Evolutionary conservation across 2,113 vertebrate species (phyloP).

Genomic region (Rhinichthys klamathensis): DNA sequence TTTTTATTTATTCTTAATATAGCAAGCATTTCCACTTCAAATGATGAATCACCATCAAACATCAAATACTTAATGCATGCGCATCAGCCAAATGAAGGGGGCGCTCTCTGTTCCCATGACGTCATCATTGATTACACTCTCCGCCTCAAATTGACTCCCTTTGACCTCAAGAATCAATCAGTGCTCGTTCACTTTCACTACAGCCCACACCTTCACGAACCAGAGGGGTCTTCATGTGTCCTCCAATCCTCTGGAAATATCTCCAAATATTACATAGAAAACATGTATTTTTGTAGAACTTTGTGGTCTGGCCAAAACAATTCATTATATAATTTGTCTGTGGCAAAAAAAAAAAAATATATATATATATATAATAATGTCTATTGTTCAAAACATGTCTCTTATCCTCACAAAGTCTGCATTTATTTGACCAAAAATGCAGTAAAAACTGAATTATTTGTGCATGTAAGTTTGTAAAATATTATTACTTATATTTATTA

Average conservation of each 20-base stretch:
- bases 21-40: neutral
- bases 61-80: neutral
- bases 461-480: too few relatives aligned
- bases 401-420: too few relatives aligned
- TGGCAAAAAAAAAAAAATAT: too few relatives aligned
- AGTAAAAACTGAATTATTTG: too few relatives aligned
- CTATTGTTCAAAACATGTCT: too few relatives aligned
- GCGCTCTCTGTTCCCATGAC: neutral
- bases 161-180: slow-evolving; percentile 9
- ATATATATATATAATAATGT: too few relatives aligned
- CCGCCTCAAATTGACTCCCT: neutral
- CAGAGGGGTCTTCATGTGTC: neutral
- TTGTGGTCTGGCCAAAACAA: too few relatives aligned
- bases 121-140: neutral
- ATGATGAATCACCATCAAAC: neutral
- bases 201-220: neutral
- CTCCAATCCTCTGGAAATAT: neutral
- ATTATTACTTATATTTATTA: too few relatives aligned
- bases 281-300: neutral
- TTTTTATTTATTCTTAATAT: neutral
- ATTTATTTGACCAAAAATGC: too few relatives aligned
- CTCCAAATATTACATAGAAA: neutral
- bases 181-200: neutral
- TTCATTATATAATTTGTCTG: too few relatives aligned
- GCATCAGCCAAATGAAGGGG: neutral